phyloP scores from a whole-genome alignment of 2,113 vertebrate species.

The Himantopus leucocephalus region DNA sequence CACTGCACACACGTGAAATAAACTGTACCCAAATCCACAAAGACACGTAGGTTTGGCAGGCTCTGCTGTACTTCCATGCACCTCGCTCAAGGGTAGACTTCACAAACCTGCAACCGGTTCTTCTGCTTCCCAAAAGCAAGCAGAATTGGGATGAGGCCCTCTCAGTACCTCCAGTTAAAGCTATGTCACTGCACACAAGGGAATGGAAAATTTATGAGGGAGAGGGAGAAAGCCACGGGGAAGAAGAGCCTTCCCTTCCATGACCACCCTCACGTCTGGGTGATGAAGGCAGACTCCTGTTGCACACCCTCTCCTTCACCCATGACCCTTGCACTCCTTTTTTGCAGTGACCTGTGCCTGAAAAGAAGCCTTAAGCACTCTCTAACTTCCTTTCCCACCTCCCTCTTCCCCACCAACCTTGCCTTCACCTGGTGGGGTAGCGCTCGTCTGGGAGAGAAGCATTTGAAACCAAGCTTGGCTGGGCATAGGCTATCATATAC shows the following conservation, averaged over 20 bases:
- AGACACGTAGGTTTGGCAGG: rapidly evolving
- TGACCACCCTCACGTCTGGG: no score
- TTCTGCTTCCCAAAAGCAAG: background rate
- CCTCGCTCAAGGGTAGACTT: background rate
- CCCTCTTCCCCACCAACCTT: background rate
- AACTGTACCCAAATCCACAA: background rate
- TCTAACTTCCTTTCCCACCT: background rate
- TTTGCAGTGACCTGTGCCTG: background rate
- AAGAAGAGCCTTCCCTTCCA: background rate
- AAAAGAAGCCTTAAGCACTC: background rate
- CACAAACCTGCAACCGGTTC: background rate
- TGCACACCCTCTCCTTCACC: background rate
- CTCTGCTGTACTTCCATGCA: background rate
- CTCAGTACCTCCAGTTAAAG: background rate
- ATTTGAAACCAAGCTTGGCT: background rate
- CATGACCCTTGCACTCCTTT: background rate
- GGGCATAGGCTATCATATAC: background rate
- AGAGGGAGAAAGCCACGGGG: background rate
- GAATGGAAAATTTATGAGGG: background rate
- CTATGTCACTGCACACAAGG: background rate
- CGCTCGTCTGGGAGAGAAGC: background rate
- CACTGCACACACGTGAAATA: background rate
- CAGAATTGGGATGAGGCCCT: background rate
- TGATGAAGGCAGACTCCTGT: background rate
- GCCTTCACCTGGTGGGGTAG: background rate